Evolutionary conservation across 2,888 invertebrate genomes (phyloP).

Genomic region (Laothoe populi): DNA sequence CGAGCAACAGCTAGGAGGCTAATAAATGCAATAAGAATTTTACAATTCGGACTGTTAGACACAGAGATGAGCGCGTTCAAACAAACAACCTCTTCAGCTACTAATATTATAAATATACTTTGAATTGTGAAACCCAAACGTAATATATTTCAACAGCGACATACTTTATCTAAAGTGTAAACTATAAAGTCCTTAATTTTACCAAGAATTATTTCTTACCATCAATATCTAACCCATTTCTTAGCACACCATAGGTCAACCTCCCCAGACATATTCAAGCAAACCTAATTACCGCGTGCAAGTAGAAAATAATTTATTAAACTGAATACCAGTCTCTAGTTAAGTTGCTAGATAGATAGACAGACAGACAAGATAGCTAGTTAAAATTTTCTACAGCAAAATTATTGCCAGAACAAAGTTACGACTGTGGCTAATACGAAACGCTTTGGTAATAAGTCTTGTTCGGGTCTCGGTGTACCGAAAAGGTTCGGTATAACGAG

Average conservation of each 20-base stretch:
- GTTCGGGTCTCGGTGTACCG: not conserved
- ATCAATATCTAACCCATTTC: conserved; percentile 11
- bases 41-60: no score
- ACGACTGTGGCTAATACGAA: conserved; percentile 35
- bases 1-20: no score
- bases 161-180: no score
- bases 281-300: conserved; percentile 12
- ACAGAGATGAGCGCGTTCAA: no score
- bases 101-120: no score
- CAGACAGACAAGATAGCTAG: conserved; percentile 42
- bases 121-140: no score
- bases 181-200: no score
- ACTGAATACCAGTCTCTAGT: conserved; percentile 38
- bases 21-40: no score
- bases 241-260: not conserved
- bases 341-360: conserved; percentile 30
- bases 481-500: not conserved
- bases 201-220: no score
- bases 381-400: conserved; percentile 36
- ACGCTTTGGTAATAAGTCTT: conserved; percentile 34
- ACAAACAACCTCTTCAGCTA: no score
- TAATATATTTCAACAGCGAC: no score
- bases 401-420: conserved; percentile 23
- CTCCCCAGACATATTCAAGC: not conserved
- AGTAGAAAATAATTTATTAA: conserved; percentile 17